A percentile compares a stretch with the other conserved stretches of the same genome.
Conservation (phyloP, 92 coral and sea anemone genomes). For the Epizoanthus ramosus region DNA sequence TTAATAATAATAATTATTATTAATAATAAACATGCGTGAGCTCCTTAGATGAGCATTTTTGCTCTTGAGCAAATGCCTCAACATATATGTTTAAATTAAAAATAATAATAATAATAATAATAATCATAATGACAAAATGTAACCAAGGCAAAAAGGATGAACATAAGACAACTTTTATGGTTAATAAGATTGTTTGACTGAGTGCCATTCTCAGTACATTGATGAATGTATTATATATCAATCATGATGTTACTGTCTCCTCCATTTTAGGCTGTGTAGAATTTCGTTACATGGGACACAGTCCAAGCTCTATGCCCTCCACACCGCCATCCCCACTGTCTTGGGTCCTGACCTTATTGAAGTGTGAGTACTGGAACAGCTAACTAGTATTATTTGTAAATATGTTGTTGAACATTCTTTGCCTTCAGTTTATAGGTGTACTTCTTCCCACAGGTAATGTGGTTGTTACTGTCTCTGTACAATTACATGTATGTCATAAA, state of each 20-base stretch:
- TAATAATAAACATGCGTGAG: too few species aligned
- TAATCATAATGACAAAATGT: too few species aligned
- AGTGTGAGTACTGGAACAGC: slow-evolving; percentile 77
- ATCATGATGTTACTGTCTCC: not conserved
- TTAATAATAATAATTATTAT: too few species aligned
- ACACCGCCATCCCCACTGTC: slow-evolving; percentile 67
- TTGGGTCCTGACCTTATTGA: slow-evolving; percentile 85
- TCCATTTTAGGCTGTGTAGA: slow-evolving; percentile 68
- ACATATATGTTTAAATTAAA: too few species aligned
- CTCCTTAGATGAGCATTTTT: too few species aligned
- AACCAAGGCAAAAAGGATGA: too few species aligned
- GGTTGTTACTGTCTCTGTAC: not conserved
- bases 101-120: too few species aligned
- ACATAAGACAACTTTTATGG: too few species aligned
- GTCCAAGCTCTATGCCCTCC: slow-evolving; percentile 67
- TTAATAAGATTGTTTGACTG: too few species aligned
- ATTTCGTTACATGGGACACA: slow-evolving; percentile 87
- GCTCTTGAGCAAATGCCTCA: too few species aligned
- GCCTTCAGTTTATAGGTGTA: not conserved
- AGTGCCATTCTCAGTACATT: not conserved
- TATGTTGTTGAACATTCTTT: not conserved
- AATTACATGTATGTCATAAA: not conserved
- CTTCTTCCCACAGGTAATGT: not conserved
- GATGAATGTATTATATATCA: not conserved
- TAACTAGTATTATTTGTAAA: too few species aligned